Conservation (phyloP, 2,113 vertebrate species). For the Rattus rattus region DNA sequence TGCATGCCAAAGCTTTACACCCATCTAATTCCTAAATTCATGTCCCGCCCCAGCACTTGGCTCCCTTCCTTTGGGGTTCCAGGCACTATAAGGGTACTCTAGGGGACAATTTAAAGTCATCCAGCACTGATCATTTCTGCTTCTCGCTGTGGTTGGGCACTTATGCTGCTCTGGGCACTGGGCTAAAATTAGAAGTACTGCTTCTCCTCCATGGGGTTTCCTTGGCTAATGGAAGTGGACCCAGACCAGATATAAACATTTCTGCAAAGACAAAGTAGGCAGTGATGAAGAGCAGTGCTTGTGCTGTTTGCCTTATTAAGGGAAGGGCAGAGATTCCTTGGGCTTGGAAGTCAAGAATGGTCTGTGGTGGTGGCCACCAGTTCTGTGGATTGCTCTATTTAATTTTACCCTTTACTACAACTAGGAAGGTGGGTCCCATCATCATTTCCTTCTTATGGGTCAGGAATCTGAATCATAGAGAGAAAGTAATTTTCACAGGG, state of each 20-base stretch:
- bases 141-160: background rate
- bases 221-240: background rate
- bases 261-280: constrained; percentile 2
- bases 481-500: background rate
- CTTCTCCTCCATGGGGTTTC: background rate
- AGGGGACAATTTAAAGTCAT: background rate
- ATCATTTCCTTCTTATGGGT: background rate
- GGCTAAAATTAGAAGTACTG: background rate
- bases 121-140: background rate
- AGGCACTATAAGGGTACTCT: background rate
- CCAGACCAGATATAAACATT: background rate
- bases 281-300: background rate
- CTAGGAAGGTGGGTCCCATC: background rate
- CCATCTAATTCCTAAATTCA: background rate
- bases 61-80: background rate
- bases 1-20: constrained; percentile 36
- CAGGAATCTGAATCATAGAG: background rate
- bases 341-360: background rate
- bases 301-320: background rate
- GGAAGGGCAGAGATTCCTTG: background rate
- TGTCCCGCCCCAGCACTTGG: background rate
- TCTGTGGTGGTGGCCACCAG: background rate
- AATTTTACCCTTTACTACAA: background rate
- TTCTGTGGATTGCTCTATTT: background rate
- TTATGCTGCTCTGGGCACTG: background rate